phyloP scores from a whole-genome alignment of 2,888 invertebrate species.

The Morpho helenor region DNA sequence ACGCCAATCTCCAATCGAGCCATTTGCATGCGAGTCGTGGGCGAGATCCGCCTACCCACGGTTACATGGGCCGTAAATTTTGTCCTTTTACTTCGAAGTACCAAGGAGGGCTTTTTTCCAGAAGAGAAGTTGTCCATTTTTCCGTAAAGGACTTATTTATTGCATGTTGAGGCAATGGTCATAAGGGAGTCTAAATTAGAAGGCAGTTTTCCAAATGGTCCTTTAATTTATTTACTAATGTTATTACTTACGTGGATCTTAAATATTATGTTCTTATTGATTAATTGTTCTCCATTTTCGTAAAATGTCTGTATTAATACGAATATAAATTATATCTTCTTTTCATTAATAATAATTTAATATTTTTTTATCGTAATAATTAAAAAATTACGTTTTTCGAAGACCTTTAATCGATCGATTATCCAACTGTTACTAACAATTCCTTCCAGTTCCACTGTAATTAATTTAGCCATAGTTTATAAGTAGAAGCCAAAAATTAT shows the following conservation, averaged over 20 bases:
- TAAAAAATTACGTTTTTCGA: too few species aligned
- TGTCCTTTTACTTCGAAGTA: conserved; percentile 67
- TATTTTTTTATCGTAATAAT: too few species aligned
- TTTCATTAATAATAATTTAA: too few species aligned
- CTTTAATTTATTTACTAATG: conserved; percentile 48
- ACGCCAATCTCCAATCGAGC: conserved; percentile 60
- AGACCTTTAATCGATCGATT: too few species aligned
- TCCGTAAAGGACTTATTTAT: conserved; percentile 71
- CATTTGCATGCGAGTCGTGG: conserved; percentile 75
- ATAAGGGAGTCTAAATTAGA: conserved; percentile 65
- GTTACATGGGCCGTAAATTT: conserved; percentile 74
- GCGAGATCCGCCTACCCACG: conserved; percentile 69
- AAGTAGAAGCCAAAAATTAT: too few species aligned
- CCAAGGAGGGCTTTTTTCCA: conserved; percentile 59
- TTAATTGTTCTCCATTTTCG: too few species aligned
- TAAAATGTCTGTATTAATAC: too few species aligned
- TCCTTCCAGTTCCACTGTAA: too few species aligned
- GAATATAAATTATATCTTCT: too few species aligned
- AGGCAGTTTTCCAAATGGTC: conserved; percentile 47
- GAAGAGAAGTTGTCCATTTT: conserved; percentile 73
- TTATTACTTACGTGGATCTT: background rate
- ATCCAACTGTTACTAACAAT: too few species aligned
- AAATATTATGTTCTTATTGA: too few species aligned
- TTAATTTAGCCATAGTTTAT: too few species aligned
- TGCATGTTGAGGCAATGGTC: conserved; percentile 60